phyloP scores from a whole-genome alignment of 2,888 invertebrate genomes.

The Hedychridium roseum region DNA sequence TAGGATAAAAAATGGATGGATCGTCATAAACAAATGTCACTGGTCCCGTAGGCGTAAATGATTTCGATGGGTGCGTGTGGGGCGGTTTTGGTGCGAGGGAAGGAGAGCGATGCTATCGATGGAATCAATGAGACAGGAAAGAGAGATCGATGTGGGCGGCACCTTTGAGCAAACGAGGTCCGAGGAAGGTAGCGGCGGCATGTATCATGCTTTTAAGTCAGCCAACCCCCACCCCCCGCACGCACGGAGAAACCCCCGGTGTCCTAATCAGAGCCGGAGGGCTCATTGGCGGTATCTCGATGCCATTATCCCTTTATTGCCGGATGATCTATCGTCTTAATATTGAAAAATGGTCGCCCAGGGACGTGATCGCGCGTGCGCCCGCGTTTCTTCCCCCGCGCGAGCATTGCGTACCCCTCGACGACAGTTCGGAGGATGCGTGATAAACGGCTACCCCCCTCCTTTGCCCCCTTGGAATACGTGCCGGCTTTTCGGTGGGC shows the following conservation, averaged over 20 bases:
- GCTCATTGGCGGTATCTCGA: constrained; percentile 37
- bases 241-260: constrained; percentile 38
- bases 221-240: constrained; percentile 13
- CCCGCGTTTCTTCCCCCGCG: background rate
- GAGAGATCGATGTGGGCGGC: constrained; percentile 41
- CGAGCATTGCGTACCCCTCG: constrained; percentile 23
- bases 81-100: no score
- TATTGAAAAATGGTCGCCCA: constrained; percentile 48
- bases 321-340: constrained; percentile 48
- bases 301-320: constrained; percentile 44
- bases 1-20: no score
- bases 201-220: constrained; percentile 38
- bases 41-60: no score
- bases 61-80: no score
- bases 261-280: constrained; percentile 43
- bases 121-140: constrained; percentile 37
- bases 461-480: no score
- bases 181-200: constrained; percentile 30
- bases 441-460: no score
- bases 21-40: no score
- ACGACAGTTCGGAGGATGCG: constrained; percentile 51
- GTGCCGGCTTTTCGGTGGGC: no score
- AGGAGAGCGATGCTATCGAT: no score
- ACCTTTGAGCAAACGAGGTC: constrained; percentile 36
- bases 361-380: background rate